Evolutionary conservation across 2,888 invertebrate genomes (phyloP).

Genomic region (Eilema caniola): DNA sequence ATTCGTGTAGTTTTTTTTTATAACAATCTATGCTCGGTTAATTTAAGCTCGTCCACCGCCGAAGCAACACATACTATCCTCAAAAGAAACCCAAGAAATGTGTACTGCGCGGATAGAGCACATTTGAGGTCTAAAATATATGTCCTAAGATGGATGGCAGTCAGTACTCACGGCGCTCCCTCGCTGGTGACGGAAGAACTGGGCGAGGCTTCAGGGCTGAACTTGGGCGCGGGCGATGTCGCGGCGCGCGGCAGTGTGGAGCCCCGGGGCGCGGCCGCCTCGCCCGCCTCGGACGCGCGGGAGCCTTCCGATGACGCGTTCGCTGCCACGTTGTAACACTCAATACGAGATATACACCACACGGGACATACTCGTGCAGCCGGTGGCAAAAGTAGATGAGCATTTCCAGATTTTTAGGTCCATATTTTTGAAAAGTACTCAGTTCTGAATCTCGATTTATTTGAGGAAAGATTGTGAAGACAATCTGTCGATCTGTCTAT

Average conservation of each 20-base stretch:
- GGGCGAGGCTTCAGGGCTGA: slow-evolving; percentile 94
- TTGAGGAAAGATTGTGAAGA: too few species aligned
- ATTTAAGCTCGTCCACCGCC: too few species aligned
- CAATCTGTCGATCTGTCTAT: too few species aligned
- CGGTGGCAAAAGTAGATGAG: background rate
- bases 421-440: too few species aligned
- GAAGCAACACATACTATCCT: too few species aligned
- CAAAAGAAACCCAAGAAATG: too few species aligned
- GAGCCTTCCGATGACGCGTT: slow-evolving; percentile 86
- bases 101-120: too few species aligned
- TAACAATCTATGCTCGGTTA: too few species aligned
- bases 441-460: too few species aligned
- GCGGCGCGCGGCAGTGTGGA: slow-evolving; percentile 79
- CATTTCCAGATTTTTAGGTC: too few species aligned
- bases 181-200: slow-evolving; percentile 96
- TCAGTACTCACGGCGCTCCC: slow-evolving; percentile 88
- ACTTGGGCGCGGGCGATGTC: slow-evolving; percentile 87
- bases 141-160: background rate
- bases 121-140: too few species aligned
- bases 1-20: too few species aligned
- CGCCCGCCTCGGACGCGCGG: slow-evolving; percentile 83
- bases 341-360: slow-evolving; percentile 59
- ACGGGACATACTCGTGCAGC: background rate
- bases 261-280: slow-evolving; percentile 78
- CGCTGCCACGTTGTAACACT: slow-evolving; percentile 84